phyloP scores from a whole-genome alignment of 2,797 vertebrate species.

The Natrix natrix region DNA sequence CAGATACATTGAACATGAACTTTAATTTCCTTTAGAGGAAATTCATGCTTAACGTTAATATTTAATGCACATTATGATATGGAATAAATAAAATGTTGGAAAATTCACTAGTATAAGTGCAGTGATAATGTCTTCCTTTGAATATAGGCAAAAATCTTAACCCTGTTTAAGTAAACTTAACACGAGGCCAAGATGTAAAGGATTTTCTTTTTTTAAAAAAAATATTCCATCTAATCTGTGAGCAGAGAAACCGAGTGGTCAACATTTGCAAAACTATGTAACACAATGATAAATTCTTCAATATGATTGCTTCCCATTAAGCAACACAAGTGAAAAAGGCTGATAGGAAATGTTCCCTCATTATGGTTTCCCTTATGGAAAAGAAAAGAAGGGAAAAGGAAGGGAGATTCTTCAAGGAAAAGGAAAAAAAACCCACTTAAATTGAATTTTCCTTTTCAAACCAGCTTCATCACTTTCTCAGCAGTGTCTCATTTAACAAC shows the following conservation, averaged over 20 bases:
- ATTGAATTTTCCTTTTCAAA: background rate
- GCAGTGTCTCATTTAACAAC: constrained; percentile 5
- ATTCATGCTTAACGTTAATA: background rate
- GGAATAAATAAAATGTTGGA: background rate
- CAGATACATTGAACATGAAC: background rate
- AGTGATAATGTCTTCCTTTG: background rate
- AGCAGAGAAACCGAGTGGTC: background rate
- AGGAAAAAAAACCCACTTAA: background rate
- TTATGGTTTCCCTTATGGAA: background rate
- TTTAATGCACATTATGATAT: background rate
- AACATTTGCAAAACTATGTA: background rate
- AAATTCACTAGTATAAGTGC: background rate
- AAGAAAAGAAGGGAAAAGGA: background rate
- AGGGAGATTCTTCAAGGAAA: background rate
- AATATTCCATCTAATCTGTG: background rate
- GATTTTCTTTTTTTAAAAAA: background rate
- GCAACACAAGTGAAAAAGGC: background rate
- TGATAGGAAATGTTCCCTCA: background rate
- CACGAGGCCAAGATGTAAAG: background rate
- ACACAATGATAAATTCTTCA: background rate
- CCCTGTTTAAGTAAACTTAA: background rate
- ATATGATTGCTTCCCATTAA: background rate
- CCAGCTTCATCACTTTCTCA: background rate
- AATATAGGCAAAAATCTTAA: background rate
- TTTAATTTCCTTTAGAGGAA: background rate